Evolutionary conservation across 1,140 invertebrate genomes (phyloP), one percentile per base, ranked within the genome.

Genomic region (Scylla paramamosain): DNA sequence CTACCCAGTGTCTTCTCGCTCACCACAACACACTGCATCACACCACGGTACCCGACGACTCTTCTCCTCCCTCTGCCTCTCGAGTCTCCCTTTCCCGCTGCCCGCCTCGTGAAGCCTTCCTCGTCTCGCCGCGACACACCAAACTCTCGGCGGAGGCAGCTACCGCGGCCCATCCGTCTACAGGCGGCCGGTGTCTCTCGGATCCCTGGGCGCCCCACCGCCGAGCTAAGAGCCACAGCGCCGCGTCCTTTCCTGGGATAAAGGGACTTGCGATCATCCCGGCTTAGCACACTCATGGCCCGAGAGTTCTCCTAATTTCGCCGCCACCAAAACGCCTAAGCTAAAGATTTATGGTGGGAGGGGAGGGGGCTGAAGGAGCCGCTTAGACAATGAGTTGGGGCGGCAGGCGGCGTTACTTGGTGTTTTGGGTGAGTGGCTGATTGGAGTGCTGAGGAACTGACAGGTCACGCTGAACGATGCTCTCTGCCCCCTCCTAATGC

Each of bases 251-350:
- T n/a, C 29, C 14, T 29, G 14, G 7, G 46, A 89, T 25, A 77
- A 94, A 39, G 46, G 6, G 6, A 32, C 86, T 94, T 89, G 25
- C 20, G 10, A 16, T 6, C 16, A 89, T 48, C 12, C n/a, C 46
- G 32, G 67, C 29, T 90, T 91, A 48, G 14, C 89, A 82, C 10
- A 20, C 16, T 93, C 83, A 20, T 52, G 25, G 6, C 4, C 46
- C 84, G 93, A 88, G 46, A 48, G 91, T 77, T 93, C 91, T 92
- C 32, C 83, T 93, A 93, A 93, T 93, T 83, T 82, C 83, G 83
- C 67, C 91, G 91, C 91, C 91, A 93, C 91, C 77, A 28, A 93
- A 83, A 93, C 67, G 67, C 91, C 77, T 93, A n/a, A 82, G 91
- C 67, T 46, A 46, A 93, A 93, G 91, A 93, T 93, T 92, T 93